These are phyloP conservation scores for Mellilla xanthometata DNA, from an alignment of 2,888 invertebrate species.

Conservation along the genomic window DNA sequence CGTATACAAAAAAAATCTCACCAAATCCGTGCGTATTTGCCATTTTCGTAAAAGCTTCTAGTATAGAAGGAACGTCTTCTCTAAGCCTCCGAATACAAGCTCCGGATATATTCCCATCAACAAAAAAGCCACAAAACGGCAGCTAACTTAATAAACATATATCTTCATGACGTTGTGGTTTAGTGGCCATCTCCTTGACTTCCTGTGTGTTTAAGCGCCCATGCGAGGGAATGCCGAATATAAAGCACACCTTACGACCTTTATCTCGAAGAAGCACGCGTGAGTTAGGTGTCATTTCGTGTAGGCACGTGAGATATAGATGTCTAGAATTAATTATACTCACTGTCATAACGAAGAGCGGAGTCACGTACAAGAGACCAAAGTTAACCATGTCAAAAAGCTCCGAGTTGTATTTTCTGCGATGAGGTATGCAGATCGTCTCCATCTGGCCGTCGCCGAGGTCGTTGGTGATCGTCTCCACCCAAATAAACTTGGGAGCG, in stretches of 20 bases:
- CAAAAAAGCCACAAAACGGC: conserved; percentile 6
- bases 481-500: conserved; percentile 92
- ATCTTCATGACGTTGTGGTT: conserved; percentile 5
- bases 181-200: conserved; percentile 4
- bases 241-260: conserved; percentile 5
- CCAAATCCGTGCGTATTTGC: neutral
- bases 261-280: conserved; percentile 3
- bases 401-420: conserved; percentile 90
- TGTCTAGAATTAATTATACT: conserved; percentile 50
- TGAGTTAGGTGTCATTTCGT: neutral
- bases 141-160: conserved; percentile 3
- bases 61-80: neutral
- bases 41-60: neutral
- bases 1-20: neutral
- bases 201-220: conserved; percentile 1
- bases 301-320: neutral
- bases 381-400: conserved; percentile 92
- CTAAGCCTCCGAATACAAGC: neutral
- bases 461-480: conserved; percentile 87
- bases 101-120: neutral
- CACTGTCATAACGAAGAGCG: conserved; percentile 90
- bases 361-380: conserved; percentile 90
- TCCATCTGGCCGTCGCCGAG: conserved; percentile 83
- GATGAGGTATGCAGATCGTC: conserved; percentile 88
- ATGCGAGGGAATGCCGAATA: neutral